Base-by-base conservation (phyloP, 2,797 vertebrate genomes). In the Typhlichthys eigenmanni region DNA sequence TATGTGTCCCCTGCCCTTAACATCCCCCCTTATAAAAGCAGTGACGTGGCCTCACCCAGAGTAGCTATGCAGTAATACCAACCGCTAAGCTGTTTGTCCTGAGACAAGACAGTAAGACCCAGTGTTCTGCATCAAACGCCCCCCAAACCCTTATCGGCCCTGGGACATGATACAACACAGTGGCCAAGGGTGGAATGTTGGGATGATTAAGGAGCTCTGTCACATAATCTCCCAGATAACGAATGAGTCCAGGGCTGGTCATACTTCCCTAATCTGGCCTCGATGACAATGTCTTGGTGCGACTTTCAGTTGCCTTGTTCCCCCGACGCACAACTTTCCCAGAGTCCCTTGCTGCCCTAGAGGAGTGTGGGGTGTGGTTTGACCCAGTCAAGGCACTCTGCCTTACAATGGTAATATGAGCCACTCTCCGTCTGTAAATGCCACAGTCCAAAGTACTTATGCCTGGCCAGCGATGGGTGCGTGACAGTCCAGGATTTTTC, bases 151-250 rank as follows among this genome's bases (percentile, higher is more conserved):
- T 64, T 51, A 85, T 83, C 83, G 75, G 85, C 84, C 74, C 66
- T 73, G 62, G 34, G 58, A 55, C 46, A 4, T 53, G 47, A 8
- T 11, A 9, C 68, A 66, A 69, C 59, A 43, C 75, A 79, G 62
- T 79, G 76, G 73, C 75, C 68, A 72, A 72, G 78, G 84, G 79
- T 59, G 71, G 87, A 87, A 88, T 88, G 87, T 89, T 85, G 24
- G 24, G 24, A 24, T 24, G 24, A 24, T 4, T 24, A 24, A 24
- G 24, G 24, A 24, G 24, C 24, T 24, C 24, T 24, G 24, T 65
- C 82, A 17, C 64, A 69, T 89, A 87, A 85, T 88, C 88, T 88
- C 78, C 75, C 81, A 86, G 84, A 91, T 87, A 87, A 89, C 83
- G 87, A 85, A 91, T 92, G 88, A 84, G 68, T 68, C 78, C 87